These are phyloP conservation scores for Prunella fulvescens DNA, from an alignment of 2,113 vertebrate genomes.

Conservation along the genomic window DNA sequence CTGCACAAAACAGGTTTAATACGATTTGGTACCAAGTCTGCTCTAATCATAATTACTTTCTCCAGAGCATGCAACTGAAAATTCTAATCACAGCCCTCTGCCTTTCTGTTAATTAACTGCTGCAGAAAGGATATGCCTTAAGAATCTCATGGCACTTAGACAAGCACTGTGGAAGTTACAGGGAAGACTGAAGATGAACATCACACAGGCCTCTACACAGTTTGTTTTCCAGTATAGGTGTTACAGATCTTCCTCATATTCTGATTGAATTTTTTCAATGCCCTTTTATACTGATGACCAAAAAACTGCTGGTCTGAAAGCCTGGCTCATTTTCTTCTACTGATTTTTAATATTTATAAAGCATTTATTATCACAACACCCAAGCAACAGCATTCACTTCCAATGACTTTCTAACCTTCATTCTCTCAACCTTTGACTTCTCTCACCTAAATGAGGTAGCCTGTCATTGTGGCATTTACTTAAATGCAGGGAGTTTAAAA, in stretches of 20 bases:
- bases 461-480: not conserved
- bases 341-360: not conserved
- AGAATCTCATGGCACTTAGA: not conserved
- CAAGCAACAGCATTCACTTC: not conserved
- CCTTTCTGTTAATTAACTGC: constrained; percentile 15
- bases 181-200: not conserved
- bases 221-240: not conserved
- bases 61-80: not conserved
- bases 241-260: not conserved
- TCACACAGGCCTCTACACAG: not conserved
- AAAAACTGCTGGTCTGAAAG: not conserved
- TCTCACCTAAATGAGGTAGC: not conserved
- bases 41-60: constrained; percentile 44
- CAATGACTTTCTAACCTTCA: not conserved
- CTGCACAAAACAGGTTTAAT: constrained; percentile 28
- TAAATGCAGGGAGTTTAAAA: not conserved
- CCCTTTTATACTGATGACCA: not conserved
- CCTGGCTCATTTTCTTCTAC: not conserved
- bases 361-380: not conserved
- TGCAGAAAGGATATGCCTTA: not conserved
- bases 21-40: constrained; percentile 7
- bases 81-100: constrained; percentile 1
- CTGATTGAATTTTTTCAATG: not conserved
- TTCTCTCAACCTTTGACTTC: not conserved
- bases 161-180: not conserved